phyloP scores from a whole-genome alignment of 1,140 invertebrate genomes.

The Drosophila orosa region DNA sequence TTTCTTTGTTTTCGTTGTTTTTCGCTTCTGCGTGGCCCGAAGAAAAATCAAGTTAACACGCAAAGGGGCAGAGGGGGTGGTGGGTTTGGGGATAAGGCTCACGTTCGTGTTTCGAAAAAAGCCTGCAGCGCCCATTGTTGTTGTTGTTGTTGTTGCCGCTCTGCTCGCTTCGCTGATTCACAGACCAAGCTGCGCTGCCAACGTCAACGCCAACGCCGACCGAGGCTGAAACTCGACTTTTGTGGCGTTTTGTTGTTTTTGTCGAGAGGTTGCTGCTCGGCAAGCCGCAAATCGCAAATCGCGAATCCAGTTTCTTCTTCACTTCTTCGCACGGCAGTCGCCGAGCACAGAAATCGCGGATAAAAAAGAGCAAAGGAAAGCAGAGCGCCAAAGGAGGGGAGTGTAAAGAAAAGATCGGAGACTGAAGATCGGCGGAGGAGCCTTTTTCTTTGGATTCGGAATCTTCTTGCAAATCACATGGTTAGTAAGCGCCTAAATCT shows the following conservation, averaged over 20 bases:
- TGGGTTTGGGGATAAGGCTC: constrained; percentile 18
- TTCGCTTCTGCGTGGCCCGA: constrained; percentile 52
- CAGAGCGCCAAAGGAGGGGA: constrained; percentile 27
- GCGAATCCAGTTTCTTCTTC: constrained; percentile 80
- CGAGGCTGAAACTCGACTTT: constrained; percentile 74
- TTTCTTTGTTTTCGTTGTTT: constrained; percentile 76
- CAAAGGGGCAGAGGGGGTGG: constrained; percentile 26
- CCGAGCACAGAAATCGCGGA: constrained; percentile 32
- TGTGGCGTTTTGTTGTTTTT: constrained; percentile 71
- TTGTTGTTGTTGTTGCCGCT: constrained; percentile 40
- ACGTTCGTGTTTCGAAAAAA: constrained; percentile 63
- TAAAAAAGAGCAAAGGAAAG: constrained; percentile 49
- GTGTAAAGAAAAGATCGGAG: not conserved
- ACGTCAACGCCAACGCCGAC: constrained; percentile 8
- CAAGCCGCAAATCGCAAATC: constrained; percentile 46
- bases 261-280: constrained; percentile 74
- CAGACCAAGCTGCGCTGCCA: constrained; percentile 26
- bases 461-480: constrained; percentile 10
- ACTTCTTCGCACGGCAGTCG: constrained; percentile 58
- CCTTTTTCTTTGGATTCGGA: constrained; percentile 2
- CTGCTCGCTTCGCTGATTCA: constrained; percentile 75
- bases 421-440: not conserved
- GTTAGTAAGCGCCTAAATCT: constrained; percentile 10
- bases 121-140: constrained; percentile 53
- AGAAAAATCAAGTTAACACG: constrained; percentile 81